Conservation (phyloP, 92 coral and sea anemone species). For the Pocillopora grandis region DNA sequence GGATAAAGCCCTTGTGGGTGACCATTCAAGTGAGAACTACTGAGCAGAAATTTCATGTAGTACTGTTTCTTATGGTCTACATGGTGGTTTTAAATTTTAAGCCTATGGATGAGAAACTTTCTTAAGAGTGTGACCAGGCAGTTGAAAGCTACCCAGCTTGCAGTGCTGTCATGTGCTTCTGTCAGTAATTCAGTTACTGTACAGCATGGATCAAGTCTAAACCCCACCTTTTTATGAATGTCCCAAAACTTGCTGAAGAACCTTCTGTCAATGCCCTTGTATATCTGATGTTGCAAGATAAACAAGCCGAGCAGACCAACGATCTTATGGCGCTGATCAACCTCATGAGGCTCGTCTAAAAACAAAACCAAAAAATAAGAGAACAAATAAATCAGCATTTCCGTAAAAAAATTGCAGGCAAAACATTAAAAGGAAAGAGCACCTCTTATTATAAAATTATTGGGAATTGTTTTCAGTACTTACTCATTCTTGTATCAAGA, state of each 20-base stretch:
- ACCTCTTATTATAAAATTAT: background rate
- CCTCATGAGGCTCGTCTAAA: conserved; percentile 86
- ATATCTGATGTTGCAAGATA: conserved; percentile 81
- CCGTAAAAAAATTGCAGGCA: background rate
- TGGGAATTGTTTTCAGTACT: conserved; percentile 1
- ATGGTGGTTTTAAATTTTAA: no score
- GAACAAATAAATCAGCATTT: background rate
- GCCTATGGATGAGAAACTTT: no score
- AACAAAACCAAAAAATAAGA: background rate
- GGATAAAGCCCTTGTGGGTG: no score
- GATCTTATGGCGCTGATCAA: conserved; percentile 84
- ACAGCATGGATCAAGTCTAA: background rate
- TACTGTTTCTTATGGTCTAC: no score
- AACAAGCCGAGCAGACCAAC: conserved; percentile 93
- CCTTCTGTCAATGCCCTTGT: conserved; percentile 86
- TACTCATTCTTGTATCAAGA: conserved; percentile 89
- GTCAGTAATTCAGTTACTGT: background rate
- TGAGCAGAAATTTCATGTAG: no score
- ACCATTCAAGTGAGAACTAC: no score
- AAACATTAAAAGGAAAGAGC: background rate
- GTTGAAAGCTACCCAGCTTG: no score
- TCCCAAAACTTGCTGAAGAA: conserved; percentile 94
- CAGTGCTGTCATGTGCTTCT: background rate
- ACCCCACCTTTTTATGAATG: conserved; percentile 80
- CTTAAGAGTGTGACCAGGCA: no score